Percentiles rank a stretch among this genome's conserved stretches.
Evolutionary conservation across 2,888 invertebrate genomes (phyloP).

Genomic region (Polydesmus complanatus): DNA sequence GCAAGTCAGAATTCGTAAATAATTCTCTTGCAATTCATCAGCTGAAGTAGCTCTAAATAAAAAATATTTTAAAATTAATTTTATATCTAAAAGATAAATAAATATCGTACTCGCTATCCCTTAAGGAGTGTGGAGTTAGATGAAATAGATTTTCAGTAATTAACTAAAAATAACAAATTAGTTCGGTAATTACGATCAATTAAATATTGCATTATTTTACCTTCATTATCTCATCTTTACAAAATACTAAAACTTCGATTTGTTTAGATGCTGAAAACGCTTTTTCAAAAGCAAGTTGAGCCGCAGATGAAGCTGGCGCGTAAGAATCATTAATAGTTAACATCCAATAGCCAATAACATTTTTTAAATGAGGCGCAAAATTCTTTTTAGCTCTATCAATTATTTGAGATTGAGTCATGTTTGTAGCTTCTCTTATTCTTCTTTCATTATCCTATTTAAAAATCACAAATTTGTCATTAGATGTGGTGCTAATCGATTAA

Average conservation of each 20-base stretch:
- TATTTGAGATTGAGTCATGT: conserved; percentile 50
- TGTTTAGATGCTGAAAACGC: conserved; percentile 68
- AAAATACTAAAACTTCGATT: conserved; percentile 63
- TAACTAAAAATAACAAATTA: conserved; percentile 33
- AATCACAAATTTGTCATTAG: neutral
- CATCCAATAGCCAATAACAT: conserved; percentile 68
- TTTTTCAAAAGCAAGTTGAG: conserved; percentile 47
- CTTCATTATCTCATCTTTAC: conserved; percentile 61
- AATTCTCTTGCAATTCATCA: conserved; percentile 55
- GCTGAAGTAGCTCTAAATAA: conserved; percentile 38
- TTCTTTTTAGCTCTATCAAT: conserved; percentile 54
- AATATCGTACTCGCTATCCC: conserved; percentile 32
- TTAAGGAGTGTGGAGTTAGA: conserved; percentile 30
- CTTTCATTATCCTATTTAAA: conserved; percentile 54
- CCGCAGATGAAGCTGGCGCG: conserved; percentile 64
- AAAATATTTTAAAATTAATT: conserved; percentile 8
- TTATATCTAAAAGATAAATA: neutral
- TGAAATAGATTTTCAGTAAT: conserved; percentile 54
- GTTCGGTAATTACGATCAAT: neutral
- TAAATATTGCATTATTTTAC: conserved; percentile 23
- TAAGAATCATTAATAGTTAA: conserved; percentile 71
- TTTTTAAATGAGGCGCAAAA: conserved; percentile 62
- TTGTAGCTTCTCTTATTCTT: conserved; percentile 62
- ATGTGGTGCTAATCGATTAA: neutral
- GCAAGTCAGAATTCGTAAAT: conserved; percentile 48